Percentiles rank a stretch among this genome's conserved stretches.
Conservation (phyloP, 2,888 invertebrate genomes). For the Cephus rjabovi region DNA sequence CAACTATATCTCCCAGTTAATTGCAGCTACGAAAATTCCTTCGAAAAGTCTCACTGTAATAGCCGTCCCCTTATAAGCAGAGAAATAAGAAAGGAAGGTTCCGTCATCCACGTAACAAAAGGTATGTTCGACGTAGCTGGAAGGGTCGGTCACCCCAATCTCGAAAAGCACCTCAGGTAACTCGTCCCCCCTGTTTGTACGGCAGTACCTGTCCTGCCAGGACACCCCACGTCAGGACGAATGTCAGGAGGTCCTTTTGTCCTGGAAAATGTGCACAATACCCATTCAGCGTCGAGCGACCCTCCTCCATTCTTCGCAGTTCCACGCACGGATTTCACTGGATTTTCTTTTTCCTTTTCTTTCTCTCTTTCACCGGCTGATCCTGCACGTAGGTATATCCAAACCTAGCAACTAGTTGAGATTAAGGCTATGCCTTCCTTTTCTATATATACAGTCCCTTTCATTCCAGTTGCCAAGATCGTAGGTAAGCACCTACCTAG, state of each 20-base stretch:
- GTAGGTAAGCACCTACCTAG: too few relatives aligned
- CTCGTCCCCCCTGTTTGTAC: constrained; percentile 33
- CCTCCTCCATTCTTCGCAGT: neutral
- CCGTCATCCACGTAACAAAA: neutral
- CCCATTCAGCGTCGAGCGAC: constrained; percentile 24
- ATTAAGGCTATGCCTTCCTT: too few relatives aligned
- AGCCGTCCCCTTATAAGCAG: too few relatives aligned
- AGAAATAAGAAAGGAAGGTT: too few relatives aligned
- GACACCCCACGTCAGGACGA: constrained; percentile 43
- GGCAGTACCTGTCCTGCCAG: constrained; percentile 41
- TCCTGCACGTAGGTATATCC: too few relatives aligned
- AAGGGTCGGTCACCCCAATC: constrained; percentile 12
- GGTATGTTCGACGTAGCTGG: neutral
- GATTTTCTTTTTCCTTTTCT: constrained; percentile 1
- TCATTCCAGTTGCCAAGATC: too few relatives aligned
- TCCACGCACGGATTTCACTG: constrained; percentile 9
- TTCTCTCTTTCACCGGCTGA: too few relatives aligned
- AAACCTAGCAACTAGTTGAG: too few relatives aligned
- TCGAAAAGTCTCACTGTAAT: constrained; percentile 1
- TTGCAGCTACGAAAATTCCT: constrained; percentile 6
- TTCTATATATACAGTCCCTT: too few relatives aligned
- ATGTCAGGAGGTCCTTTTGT: constrained; percentile 41
- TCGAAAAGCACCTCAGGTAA: constrained; percentile 34
- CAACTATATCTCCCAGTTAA: too few relatives aligned
- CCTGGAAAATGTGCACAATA: constrained; percentile 41